Conservation (phyloP, 2,113 vertebrate species). For the Brachirus orientalis region DNA sequence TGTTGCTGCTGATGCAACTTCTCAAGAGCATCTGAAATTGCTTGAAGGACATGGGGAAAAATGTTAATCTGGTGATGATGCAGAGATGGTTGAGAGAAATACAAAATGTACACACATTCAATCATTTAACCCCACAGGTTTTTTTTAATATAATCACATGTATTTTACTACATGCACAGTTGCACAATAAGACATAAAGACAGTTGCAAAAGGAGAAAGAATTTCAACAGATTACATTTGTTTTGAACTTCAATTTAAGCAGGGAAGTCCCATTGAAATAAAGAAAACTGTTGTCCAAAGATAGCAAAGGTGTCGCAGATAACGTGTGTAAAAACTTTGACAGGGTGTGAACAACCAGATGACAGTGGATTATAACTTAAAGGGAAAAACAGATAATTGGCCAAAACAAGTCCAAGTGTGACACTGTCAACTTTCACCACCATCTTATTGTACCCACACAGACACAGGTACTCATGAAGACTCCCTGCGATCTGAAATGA, state of each 20-base stretch:
- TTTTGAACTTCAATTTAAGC: too few species aligned
- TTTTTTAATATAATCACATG: background rate
- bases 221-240: too few species aligned
- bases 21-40: slow-evolving; percentile 66
- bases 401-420: slow-evolving; percentile 45
- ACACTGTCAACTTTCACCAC: slow-evolving; percentile 44
- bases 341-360: too few species aligned
- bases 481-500: slow-evolving; percentile 13
- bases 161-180: background rate
- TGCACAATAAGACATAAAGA: background rate
- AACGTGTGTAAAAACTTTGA: too few species aligned
- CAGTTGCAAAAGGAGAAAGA: too few species aligned
- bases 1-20: slow-evolving; percentile 69
- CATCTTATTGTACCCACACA: slow-evolving; percentile 22
- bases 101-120: background rate
- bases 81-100: slow-evolving; percentile 3
- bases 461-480: slow-evolving; percentile 9
- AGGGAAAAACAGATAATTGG: slow-evolving; percentile 41
- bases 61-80: slow-evolving; percentile 35
- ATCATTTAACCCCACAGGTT: background rate
- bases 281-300: too few species aligned
- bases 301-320: too few species aligned
- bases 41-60: slow-evolving; percentile 31
- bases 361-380: too few species aligned
- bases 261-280: too few species aligned